Conservation (phyloP, 92 coral and sea anemone species). For the Zoanthus sociatus region DNA sequence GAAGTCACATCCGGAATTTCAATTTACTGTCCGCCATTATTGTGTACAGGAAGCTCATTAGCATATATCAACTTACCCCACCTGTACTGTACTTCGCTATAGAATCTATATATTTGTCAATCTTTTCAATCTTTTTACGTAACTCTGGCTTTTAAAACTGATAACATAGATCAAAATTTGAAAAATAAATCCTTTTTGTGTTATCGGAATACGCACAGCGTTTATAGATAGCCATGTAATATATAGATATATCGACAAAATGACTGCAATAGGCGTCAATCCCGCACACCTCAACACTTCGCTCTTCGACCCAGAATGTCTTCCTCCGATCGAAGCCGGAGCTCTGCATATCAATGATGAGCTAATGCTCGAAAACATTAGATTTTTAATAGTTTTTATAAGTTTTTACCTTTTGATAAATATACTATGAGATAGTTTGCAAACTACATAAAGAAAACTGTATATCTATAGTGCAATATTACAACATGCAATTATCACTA, state of each 20-base stretch:
- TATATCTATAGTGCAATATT: too few species aligned
- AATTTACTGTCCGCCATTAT: too few species aligned
- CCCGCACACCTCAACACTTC: constrained; percentile 20
- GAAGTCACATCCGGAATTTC: too few species aligned
- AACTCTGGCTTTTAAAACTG: neutral
- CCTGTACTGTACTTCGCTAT: neutral
- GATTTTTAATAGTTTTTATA: too few species aligned
- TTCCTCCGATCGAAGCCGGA: neutral
- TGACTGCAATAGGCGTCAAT: constrained; percentile 47
- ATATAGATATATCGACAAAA: constrained; percentile 1
- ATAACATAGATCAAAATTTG: neutral
- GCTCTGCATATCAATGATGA: neutral
- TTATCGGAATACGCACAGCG: constrained; percentile 21
- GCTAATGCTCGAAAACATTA: too few species aligned
- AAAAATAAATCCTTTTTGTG: neutral
- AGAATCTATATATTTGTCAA: neutral
- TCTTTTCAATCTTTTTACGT: too few species aligned
- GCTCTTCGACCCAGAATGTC: neutral
- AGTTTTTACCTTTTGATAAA: too few species aligned
- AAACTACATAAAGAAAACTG: too few species aligned
- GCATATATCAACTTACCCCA: neutral
- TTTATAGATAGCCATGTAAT: neutral
- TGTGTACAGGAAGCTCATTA: too few species aligned
- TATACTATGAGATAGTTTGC: too few species aligned
- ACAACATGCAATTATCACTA: too few species aligned